Conservation (phyloP, 2,888 invertebrate genomes). For the Holacanthella duospinosa region DNA sequence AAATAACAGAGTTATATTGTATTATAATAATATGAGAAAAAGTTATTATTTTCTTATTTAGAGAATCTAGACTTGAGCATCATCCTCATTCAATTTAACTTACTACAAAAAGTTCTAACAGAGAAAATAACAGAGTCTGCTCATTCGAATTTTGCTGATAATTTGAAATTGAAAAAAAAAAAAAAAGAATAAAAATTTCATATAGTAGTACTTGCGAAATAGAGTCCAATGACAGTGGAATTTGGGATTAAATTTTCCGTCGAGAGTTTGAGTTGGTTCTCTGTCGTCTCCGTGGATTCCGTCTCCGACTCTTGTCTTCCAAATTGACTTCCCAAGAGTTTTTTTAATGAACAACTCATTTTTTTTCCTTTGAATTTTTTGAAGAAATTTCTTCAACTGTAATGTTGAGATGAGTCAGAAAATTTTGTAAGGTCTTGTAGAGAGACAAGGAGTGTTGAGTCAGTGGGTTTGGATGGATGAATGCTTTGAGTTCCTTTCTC, state of each 20-base stretch:
- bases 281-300: background rate
- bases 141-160: no score
- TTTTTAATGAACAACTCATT: constrained; percentile 2
- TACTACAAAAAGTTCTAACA: no score
- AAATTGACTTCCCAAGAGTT: constrained; percentile 4
- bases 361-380: background rate
- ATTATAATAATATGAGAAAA: no score
- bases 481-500: background rate
- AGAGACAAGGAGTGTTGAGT: background rate
- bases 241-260: background rate
- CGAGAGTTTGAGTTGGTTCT: background rate
- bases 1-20: no score
- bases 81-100: no score
- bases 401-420: background rate
- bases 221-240: constrained; percentile 7
- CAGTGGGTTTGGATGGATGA: background rate
- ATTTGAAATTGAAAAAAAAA: no score
- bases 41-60: no score
- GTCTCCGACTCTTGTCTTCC: background rate
- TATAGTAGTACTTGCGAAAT: constrained; percentile 9
- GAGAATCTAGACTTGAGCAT: no score
- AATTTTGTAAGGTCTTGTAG: background rate
- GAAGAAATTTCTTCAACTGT: background rate
- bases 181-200: background rate
- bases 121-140: no score